Evolutionary conservation across 2,113 vertebrate species (phyloP), one percentile per base, ranked within the genome.

Genomic region (Azemiops feae): DNA sequence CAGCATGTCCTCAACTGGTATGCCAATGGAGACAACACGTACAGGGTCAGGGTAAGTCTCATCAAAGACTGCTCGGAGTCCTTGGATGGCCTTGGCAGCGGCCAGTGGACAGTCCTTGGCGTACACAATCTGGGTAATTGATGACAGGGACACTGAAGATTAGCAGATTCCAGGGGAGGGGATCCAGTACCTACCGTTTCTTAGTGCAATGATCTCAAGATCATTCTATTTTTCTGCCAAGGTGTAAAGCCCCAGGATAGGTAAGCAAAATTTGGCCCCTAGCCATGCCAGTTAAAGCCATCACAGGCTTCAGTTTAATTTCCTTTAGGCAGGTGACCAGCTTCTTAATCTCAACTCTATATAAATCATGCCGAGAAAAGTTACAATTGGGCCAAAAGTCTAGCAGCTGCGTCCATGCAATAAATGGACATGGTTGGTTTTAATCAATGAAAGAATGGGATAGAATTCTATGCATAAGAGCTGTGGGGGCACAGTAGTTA

Each of bases 11-110:
- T 98, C 98, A 27, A 99, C 98, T 0, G 99, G 98, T 57, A 99
- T 95, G 7, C 99, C 99, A 14, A 99, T 98, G 0, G 99, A 99
- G 89, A 99, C 99, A 0, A 99, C 99, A 1, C 99, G 98, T 47
- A 99, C 99, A 0, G 99, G 99, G 96, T 99, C 99, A 0, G 99
- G 99, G 94, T 99, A 99, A 0, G 99, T 99, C 97, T 99, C 99
- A 0, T 99, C 99, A 91, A 99, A 99, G 92, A 99, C 99, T 0
- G 99, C 99, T 2, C 99, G 97, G 95, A 99, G 97, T 8, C 99
- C 99, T 95, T 99, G 99, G 95, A 99, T 99, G 53, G 99, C 99
- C 97, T 99, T 99, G 45, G 99, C 99, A 86, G 97, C 97, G 4
- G 98, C 99, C 0, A 99, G 98, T 1, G 99, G 96, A 23, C 98